phyloP scores from a whole-genome alignment of 2,888 invertebrate species.

The Drosophila picticornis region DNA sequence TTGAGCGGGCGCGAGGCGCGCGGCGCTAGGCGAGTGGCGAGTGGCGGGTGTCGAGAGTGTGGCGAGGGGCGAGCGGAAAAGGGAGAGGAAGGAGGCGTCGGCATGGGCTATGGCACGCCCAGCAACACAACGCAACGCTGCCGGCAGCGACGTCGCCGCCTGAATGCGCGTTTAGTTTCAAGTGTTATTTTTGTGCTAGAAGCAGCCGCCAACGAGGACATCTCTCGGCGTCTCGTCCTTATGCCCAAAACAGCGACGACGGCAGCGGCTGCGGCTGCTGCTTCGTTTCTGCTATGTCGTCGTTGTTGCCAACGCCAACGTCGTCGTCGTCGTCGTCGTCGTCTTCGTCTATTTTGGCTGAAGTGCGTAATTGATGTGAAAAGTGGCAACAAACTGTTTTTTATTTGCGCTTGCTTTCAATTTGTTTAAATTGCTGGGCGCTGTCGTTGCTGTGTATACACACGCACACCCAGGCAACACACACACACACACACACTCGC shows the following conservation, averaged over 20 bases:
- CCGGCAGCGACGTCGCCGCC: constrained; percentile 46
- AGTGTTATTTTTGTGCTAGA: constrained; percentile 81
- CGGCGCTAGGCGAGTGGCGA: neutral
- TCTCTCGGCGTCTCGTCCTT: constrained; percentile 53
- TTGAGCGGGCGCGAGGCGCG: constrained; percentile 4
- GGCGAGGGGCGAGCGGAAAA: neutral
- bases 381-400: constrained; percentile 81
- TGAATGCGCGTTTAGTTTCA: constrained; percentile 81
- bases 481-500: constrained; percentile 25
- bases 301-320: too few species aligned
- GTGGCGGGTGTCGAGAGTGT: neutral
- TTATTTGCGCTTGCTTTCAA: constrained; percentile 81
- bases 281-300: constrained; percentile 49
- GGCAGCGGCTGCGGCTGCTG: constrained; percentile 25
- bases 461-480: constrained; percentile 36
- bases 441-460: constrained; percentile 61
- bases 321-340: constrained; percentile 19
- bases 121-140: constrained; percentile 27
- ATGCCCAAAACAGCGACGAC: constrained; percentile 15
- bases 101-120: constrained; percentile 40
- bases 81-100: constrained; percentile 9
- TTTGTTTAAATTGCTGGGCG: constrained; percentile 81
- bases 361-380: constrained; percentile 81
- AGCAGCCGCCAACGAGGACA: constrained; percentile 65
- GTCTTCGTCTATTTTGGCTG: constrained; percentile 77